Evolutionary conservation across 2,888 invertebrate genomes (phyloP).

Genomic region (Drepanosiphum platanoidis): DNA sequence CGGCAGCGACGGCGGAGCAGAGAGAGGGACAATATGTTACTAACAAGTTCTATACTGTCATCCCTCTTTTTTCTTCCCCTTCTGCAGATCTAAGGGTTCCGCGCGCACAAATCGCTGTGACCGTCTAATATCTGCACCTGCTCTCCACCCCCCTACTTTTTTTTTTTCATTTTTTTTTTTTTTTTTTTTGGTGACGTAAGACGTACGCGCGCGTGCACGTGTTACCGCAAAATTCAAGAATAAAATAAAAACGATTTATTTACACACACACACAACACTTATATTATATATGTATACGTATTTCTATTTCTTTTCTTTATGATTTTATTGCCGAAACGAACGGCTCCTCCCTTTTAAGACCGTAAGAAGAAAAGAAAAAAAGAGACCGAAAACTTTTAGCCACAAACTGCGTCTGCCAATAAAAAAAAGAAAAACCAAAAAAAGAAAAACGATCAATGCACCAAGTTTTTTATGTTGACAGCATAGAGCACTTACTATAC

Average conservation of each 20-base stretch:
- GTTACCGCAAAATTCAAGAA: slow-evolving; percentile 62
- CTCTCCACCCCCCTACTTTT: slow-evolving; percentile 3
- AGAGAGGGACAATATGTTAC: slow-evolving; percentile 58
- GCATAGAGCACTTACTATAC: too few relatives aligned
- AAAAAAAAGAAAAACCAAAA: slow-evolving; percentile 44
- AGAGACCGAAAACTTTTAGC: slow-evolving; percentile 56
- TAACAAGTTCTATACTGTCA: slow-evolving; percentile 54
- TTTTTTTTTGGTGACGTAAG: slow-evolving; percentile 61
- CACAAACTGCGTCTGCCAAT: slow-evolving; percentile 59
- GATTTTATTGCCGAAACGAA: slow-evolving; percentile 56
- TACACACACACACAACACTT: slow-evolving; percentile 12
- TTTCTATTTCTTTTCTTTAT: slow-evolving; percentile 38
- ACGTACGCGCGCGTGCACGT: slow-evolving; percentile 52
- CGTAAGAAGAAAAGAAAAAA: not conserved
- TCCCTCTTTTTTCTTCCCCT: not conserved
- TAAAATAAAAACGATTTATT: slow-evolving; percentile 62
- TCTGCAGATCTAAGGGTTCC: slow-evolving; percentile 30
- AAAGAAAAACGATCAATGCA: slow-evolving; percentile 36
- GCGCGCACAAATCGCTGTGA: slow-evolving; percentile 58
- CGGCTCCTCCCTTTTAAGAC: slow-evolving; percentile 42
- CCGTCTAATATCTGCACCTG: slow-evolving; percentile 62
- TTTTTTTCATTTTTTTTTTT: not conserved
- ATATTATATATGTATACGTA: not conserved
- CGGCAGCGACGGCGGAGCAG: not conserved
- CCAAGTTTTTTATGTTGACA: slow-evolving; percentile 19